Conservation (phyloP, 2,888 invertebrate genomes). For the Drosophila atroscutellata region DNA sequence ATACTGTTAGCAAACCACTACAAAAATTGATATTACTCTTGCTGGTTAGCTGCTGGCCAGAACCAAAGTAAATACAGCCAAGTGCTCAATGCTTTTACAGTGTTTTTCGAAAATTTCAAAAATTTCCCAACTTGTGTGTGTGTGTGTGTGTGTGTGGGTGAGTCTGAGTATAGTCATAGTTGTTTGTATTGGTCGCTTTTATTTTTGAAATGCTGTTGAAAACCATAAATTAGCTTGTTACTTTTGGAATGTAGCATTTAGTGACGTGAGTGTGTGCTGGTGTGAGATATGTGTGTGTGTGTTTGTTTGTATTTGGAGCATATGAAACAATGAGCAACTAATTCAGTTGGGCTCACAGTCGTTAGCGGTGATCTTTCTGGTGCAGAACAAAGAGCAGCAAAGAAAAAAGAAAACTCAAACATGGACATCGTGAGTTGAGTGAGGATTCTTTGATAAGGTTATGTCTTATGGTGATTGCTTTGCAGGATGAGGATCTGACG, state of each 20-base stretch:
- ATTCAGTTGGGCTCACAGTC: constrained; percentile 69
- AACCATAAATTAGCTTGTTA: constrained; percentile 79
- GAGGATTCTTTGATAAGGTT: neutral
- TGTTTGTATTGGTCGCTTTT: constrained; percentile 61
- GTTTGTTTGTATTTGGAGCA: constrained; percentile 35
- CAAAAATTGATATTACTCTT: constrained; percentile 69
- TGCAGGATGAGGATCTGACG: constrained; percentile 94
- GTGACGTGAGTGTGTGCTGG: constrained; percentile 25
- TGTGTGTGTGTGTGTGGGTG: constrained; percentile 13
- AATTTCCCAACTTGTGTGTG: neutral
- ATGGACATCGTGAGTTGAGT: constrained; percentile 79
- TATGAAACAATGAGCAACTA: constrained; percentile 56
- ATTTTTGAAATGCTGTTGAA: constrained; percentile 72
- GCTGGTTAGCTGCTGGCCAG: constrained; percentile 38
- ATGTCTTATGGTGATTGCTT: neutral
- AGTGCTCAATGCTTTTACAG: constrained; percentile 74
- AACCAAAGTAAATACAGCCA: constrained; percentile 46
- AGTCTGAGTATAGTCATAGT: constrained; percentile 23
- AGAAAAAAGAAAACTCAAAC: constrained; percentile 39
- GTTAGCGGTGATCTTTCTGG: constrained; percentile 75
- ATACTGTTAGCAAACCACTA: constrained; percentile 80
- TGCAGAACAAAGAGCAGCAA: constrained; percentile 58
- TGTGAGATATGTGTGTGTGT: constrained; percentile 22
- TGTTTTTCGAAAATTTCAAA: constrained; percentile 67
- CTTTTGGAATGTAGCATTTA: constrained; percentile 74